phyloP scores from a whole-genome alignment of 2,888 invertebrate genomes.

The Thereva unica region DNA sequence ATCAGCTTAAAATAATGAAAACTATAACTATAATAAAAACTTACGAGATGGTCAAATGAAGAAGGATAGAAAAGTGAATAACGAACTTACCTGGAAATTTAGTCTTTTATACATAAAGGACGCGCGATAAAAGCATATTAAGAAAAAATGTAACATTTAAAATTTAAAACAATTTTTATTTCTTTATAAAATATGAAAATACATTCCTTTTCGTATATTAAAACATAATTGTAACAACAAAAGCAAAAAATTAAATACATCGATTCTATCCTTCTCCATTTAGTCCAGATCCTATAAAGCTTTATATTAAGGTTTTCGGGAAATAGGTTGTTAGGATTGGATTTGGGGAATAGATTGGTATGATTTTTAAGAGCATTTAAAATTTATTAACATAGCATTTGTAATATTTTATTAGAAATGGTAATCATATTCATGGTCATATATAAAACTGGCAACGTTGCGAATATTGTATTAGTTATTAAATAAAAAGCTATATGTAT shows the following conservation, averaged over 20 bases:
- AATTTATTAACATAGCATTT: too few relatives aligned
- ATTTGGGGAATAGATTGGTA: too few relatives aligned
- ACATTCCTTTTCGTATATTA: slow-evolving; percentile 12
- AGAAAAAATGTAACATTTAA: slow-evolving; percentile 16
- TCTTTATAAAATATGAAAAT: slow-evolving; percentile 26
- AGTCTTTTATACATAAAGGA: not conserved
- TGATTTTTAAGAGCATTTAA: too few relatives aligned
- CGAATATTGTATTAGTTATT: not conserved
- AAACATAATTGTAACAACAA: slow-evolving; percentile 2
- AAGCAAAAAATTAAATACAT: not conserved
- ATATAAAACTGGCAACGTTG: not conserved
- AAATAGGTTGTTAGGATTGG: too few relatives aligned
- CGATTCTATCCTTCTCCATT: not conserved
- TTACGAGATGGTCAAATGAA: slow-evolving; percentile 57
- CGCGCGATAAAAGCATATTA: slow-evolving; percentile 7
- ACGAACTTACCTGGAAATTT: slow-evolving; percentile 34
- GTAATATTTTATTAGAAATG: too few relatives aligned
- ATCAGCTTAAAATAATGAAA: not conserved
- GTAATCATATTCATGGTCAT: not conserved
- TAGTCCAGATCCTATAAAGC: not conserved
- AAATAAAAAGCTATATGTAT: not conserved
- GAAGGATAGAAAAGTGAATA: slow-evolving; percentile 65
- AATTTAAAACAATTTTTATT: slow-evolving; percentile 13
- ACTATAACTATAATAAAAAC: slow-evolving; percentile 17
- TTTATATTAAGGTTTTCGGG: too few relatives aligned